Base-by-base conservation (phyloP, 2,113 vertebrate genomes). In the Pedionomus torquatus region DNA sequence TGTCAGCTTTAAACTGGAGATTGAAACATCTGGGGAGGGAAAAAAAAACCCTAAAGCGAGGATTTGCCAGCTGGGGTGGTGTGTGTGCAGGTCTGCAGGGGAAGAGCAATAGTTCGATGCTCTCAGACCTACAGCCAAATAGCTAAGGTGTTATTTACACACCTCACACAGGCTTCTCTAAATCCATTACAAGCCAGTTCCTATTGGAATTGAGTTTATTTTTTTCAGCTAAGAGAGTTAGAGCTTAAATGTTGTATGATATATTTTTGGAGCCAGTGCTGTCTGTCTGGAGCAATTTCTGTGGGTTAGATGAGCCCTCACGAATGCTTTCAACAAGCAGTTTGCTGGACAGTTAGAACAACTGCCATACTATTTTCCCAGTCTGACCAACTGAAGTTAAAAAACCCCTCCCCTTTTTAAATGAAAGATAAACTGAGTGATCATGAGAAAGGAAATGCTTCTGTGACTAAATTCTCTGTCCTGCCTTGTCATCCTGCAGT, bases 371-470 rank as follows among this genome's bases (percentile, higher is more conserved):
- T 37, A 4, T 93, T 93, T 93, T 97, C 95, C 89, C 94, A 97
- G 83, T 55, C 83, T 78, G 83, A 44, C 68, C 78, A 68, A 80
- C 51, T 46, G 33, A 83, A 95, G 85, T 77, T 92, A 21, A 60
- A 81, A 85, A 88, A 77, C 78, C 54, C 17, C 33, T n/a, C 2
- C 6, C 11, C 19, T 35, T 23, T 63, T 93, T 44, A 90, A 95
- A 81, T 95, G 92, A 97, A 87, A 96, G 83, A 95, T 92, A 92
- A 97, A 90, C 16, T 7, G 37, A 94, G 71, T 93, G 69, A 92
- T 84, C 94, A 93, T 89, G 90, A 94, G 96, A 96, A 91, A 92
- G 97, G 97, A 97, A 97, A 61, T 96, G 77, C 86, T 96, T 88
- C 80, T 89, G 48, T 82, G 57, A 94, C 81, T 75, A 92, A 77